Conservation (phyloP, 2,113 vertebrate genomes). For the Bagarius yarrelli region DNA sequence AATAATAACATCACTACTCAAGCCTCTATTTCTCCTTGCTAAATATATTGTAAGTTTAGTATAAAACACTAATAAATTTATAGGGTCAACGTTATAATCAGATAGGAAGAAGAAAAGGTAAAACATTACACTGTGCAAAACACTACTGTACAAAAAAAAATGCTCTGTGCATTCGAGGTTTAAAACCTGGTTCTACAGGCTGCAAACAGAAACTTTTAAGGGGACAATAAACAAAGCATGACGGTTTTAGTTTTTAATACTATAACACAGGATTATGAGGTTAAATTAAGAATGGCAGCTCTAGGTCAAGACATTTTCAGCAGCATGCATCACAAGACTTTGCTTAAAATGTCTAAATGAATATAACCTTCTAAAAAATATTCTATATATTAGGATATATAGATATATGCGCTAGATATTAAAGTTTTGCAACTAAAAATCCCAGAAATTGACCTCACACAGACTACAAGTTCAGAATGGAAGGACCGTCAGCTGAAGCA, state of each 20-base stretch:
- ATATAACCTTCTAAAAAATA: background rate
- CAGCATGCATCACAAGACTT: background rate
- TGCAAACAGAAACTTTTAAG: background rate
- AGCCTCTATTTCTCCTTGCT: conserved; percentile 43
- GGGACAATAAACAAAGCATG: background rate
- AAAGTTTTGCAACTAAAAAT: background rate
- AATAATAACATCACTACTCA: conserved; percentile 30
- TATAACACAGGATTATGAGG: background rate
- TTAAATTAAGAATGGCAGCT: background rate
- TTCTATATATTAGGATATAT: background rate
- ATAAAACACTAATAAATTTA: background rate
- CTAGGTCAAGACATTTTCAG: too few relatives aligned
- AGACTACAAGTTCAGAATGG: background rate
- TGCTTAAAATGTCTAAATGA: background rate
- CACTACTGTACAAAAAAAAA: too few relatives aligned
- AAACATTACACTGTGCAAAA: background rate
- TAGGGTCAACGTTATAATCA: background rate
- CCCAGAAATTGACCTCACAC: background rate
- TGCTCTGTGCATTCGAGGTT: background rate
- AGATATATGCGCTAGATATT: background rate
- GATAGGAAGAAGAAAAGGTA: background rate
- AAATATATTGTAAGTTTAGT: background rate
- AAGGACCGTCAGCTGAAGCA: background rate
- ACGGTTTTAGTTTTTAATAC: background rate
- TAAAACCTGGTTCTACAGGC: background rate